phyloP scores from a whole-genome alignment of 2,113 vertebrate species.

The Spermophilus dauricus region DNA sequence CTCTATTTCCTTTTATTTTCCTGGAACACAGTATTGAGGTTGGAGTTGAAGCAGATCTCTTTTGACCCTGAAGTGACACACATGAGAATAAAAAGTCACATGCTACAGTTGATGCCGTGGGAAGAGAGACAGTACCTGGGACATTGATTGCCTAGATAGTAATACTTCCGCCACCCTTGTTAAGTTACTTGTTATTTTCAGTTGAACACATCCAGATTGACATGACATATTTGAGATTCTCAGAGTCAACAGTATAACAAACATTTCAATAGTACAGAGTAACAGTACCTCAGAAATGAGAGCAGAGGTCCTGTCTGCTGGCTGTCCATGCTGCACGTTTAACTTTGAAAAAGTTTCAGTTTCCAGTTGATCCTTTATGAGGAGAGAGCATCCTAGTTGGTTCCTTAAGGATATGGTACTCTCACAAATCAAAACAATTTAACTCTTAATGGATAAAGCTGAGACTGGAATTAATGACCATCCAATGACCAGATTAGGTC shows the following conservation, averaged over 20 bases:
- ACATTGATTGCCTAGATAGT: fast-evolving
- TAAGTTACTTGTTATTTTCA: neutral
- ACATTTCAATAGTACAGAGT: too few relatives aligned
- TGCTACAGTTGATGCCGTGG: neutral
- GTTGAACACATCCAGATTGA: neutral
- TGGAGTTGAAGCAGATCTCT: neutral
- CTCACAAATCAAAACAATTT: neutral
- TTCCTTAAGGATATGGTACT: too few relatives aligned
- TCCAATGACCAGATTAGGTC: neutral
- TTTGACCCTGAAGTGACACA: neutral
- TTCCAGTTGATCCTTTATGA: neutral
- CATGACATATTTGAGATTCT: neutral
- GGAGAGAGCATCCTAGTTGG: neutral
- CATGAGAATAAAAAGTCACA: neutral
- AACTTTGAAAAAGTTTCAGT: neutral
- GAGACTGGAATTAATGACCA: neutral
- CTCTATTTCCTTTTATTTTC: neutral
- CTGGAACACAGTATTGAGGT: neutral
- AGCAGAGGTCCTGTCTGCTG: neutral
- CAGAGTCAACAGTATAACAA: neutral
- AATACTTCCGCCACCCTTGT: neutral
- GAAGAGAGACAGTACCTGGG: neutral
- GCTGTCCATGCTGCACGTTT: fast-evolving
- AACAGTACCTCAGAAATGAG: neutral
- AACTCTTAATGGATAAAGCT: neutral